Evolutionary conservation across 2,113 vertebrate species (phyloP), one percentile per base, ranked within the genome.

Genomic region (Heterotis niloticus): DNA sequence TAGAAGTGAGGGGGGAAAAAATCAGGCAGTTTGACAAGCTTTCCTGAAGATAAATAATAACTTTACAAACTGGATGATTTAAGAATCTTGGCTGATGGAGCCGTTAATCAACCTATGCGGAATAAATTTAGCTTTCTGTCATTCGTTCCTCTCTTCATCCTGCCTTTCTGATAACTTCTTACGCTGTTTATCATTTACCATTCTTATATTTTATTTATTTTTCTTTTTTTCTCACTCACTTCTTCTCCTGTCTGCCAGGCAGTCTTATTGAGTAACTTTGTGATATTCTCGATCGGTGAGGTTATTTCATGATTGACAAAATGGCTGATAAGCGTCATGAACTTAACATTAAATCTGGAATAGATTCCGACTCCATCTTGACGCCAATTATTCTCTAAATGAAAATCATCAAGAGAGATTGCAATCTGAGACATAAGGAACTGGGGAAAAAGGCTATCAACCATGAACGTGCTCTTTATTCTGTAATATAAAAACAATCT

Each of bases 11-110:
- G 94, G 93, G 94, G 92, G 90, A 82, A 94, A 95, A 96, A 98
- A 96, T 95, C 95, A 96, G 96, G 94, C 94, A 97, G 95, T 98
- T 96, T 95, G 96, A 97, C 96, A 96, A 99, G 98, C 94, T 98
- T 98, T 98, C 92, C 93, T 87, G 93, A 93, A 95, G 95, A 98
- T 97, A 97, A 98, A 98, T 96, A 99, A 97, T 97, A 98, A 98
- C 96, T 95, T n/a, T 97, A 96, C 95, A 96, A 95, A 96, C 94
- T 91, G 95, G 96, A 98, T 98, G 97, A 96, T 94, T 96, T 96
- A 96, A 96, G 95, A 95, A 96, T 96, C 96, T 96, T 92, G 93
- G 94, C 91, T 92, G 91, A 96, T 93, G 92, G 92, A 91, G 90
- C 91, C 92, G 85, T 88, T 92, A 94, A 94, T 96, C 94, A 94